phyloP scores from a whole-genome alignment of 2,888 invertebrate genomes.

The Heterodera filipjevi region DNA sequence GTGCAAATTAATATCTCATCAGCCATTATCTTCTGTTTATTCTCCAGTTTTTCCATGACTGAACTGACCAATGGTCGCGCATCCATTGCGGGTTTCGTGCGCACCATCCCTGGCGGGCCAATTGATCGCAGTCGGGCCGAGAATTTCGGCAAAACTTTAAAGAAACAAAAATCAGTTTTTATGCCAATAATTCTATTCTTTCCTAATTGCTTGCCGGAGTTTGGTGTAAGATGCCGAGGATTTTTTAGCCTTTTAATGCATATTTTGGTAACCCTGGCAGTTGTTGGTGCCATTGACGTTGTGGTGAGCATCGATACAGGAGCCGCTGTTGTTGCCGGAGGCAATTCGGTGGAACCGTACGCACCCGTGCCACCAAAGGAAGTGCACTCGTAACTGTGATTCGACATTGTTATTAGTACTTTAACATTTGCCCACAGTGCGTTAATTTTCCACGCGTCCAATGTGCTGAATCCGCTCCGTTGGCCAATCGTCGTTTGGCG shows the following conservation, averaged over 20 bases:
- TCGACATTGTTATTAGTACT: background rate
- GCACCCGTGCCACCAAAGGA: conserved; percentile 34
- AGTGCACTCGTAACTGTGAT: conserved; percentile 53
- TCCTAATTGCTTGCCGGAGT: no score
- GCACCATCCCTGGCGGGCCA: conserved; percentile 63
- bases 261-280: background rate
- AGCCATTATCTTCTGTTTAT: background rate
- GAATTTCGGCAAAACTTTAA: conserved; percentile 50
- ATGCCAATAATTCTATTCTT: no score
- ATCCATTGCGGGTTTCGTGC: conserved; percentile 62
- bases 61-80: conserved; percentile 57
- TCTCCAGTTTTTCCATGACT: conserved; percentile 48
- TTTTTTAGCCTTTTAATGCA: no score
- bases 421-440: conserved; percentile 10
- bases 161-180: conserved; percentile 14
- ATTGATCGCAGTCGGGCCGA: conserved; percentile 59
- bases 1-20: no score
- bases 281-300: conserved; percentile 27
- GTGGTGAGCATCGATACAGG: conserved; percentile 18
- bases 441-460: conserved; percentile 63
- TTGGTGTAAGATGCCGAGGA: no score
- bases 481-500: conserved; percentile 60
- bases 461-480: conserved; percentile 59
- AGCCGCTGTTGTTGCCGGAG: conserved; percentile 22
- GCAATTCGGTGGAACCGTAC: conserved; percentile 19